These are phyloP conservation scores for Pseudochirops cupreus DNA, from an alignment of 2,797 vertebrate genomes.

Conservation along the genomic window DNA sequence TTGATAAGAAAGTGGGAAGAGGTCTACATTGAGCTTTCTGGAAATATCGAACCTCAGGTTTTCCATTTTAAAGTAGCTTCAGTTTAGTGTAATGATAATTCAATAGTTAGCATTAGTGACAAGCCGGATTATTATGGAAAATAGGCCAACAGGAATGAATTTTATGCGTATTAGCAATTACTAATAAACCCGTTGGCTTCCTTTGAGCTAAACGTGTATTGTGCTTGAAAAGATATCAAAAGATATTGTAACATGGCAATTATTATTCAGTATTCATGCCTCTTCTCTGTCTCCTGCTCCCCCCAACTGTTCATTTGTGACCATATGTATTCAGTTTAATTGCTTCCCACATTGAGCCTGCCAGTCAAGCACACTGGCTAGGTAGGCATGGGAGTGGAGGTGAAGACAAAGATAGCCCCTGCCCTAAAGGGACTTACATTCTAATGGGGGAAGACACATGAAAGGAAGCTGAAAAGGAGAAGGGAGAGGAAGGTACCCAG, in stretches of 20 bases:
- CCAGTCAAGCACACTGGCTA: not conserved
- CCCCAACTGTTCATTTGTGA: not conserved
- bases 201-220: constrained; percentile 14
- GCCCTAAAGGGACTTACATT: not conserved
- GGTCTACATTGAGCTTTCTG: not conserved
- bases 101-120: constrained; percentile 50
- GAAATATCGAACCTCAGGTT: not conserved
- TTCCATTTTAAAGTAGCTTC: not conserved
- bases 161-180: constrained; percentile 9
- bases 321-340: constrained; percentile 6
- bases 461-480: not conserved
- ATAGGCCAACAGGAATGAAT: not conserved
- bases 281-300: not conserved
- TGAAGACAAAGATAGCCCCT: not conserved
- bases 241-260: not conserved
- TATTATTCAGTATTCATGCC: not conserved
- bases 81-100: not conserved
- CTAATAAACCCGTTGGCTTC: not conserved
- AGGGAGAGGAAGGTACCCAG: not conserved
- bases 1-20: not conserved
- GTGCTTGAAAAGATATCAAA: constrained; percentile 68
- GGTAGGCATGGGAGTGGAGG: not conserved
- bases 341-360: not conserved
- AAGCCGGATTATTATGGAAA: constrained; percentile 50
- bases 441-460: not conserved